phyloP scores from a whole-genome alignment of 2,797 vertebrate genomes.

The Notamacropus eugenii region DNA sequence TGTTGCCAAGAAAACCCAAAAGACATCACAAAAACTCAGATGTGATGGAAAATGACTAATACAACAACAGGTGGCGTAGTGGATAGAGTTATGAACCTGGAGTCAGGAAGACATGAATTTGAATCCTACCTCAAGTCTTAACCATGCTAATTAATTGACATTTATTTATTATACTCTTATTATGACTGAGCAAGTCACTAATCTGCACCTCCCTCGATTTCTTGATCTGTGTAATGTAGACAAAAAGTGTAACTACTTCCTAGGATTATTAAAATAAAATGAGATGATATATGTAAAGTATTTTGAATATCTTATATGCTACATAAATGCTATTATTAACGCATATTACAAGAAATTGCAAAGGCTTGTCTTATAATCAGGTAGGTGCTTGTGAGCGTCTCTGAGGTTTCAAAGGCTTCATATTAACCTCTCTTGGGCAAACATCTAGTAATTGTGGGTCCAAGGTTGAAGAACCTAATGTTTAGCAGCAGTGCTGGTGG shows the following conservation, averaged over 20 bases:
- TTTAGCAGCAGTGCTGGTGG: not conserved
- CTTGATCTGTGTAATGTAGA: not conserved
- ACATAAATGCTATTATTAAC: not conserved
- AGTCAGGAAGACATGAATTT: not conserved
- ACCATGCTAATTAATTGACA: not conserved
- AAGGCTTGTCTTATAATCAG: not conserved
- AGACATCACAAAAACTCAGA: not conserved
- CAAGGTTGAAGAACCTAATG: not conserved
- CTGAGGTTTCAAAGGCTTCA: not conserved
- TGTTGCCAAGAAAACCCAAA: not conserved
- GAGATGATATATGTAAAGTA: not conserved
- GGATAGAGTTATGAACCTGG: not conserved
- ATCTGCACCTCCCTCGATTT: not conserved
- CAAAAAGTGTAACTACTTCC: not conserved
- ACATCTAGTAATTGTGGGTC: not conserved
- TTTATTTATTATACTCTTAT: not conserved
- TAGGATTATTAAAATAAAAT: not conserved
- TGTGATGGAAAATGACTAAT: not conserved
- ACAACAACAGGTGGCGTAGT: not conserved
- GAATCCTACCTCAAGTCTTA: not conserved
- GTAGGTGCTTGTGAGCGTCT: not conserved
- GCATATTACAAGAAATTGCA: not conserved
- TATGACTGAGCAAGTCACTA: not conserved
- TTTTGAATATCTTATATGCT: not conserved
- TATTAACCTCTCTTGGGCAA: not conserved